Base-by-base conservation (phyloP, 2,888 invertebrate genomes). In the Helobdella robusta region DNA sequence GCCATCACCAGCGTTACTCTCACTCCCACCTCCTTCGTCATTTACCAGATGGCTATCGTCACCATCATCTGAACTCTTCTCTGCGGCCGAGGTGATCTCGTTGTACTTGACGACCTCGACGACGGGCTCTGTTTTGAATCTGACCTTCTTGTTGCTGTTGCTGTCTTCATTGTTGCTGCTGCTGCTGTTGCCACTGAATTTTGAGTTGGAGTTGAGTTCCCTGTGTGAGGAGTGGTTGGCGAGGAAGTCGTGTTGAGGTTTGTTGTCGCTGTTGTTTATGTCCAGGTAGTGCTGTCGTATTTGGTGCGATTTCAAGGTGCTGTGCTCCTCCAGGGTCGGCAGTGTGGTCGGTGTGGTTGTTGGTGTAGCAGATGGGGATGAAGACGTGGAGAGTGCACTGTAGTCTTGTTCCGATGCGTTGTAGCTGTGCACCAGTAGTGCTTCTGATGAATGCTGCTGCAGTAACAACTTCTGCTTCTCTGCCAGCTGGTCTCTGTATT, bases 251-350 rank as follows among this genome's bases (percentile, higher is more conserved):
- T 15, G 40, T 40, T 40, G 8, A 8, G 8, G 8, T 8, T 40
- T 40, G 40, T 40, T 40, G 40, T 40, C 18, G 40, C 40, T 40
- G 40, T 40, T 40, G 40, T 40, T 40, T 40, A 11, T n/a, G n/a
- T 50, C 20, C 20, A 20, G 50, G 6, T 50, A 6, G 6, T 50
- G 20, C 5, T 20, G 20, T 6, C 5, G 50, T 50, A 20, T n/a
- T 50, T 50, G 50, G 6, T 50, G 54, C n/a, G 6, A 32, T 54
- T 54, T 28, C 5, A 23, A 23, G 11, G 62, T 20, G 1, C 46
- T 5, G 50, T 50, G 48, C n/a, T 62, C 62, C 34, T 62, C 20
- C 25, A 62, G 62, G 30, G 62, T 62, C 28, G 62, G 62, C 32
- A 62, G 40, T 4, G 25, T 20, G 30, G n/a, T 32, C n/a, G n/a